phyloP scores from a whole-genome alignment of 1,140 invertebrate genomes.

The Drosophila setifemur region DNA sequence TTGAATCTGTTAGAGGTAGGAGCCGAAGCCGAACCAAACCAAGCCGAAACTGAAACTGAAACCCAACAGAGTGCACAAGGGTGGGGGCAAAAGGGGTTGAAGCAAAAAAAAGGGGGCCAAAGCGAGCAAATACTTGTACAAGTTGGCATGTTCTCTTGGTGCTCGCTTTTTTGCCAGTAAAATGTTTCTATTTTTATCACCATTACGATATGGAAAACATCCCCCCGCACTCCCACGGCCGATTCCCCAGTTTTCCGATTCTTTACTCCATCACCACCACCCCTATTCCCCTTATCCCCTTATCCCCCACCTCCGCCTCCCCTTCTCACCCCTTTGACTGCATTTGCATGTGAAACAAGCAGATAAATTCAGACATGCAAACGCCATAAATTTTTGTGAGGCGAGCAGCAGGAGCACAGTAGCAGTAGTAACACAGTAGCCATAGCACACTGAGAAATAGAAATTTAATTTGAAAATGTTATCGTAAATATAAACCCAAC shows the following conservation, averaged over 20 bases:
- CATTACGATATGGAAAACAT: conserved; percentile 68
- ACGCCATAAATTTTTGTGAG: conserved; percentile 71
- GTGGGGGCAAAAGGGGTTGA: background rate
- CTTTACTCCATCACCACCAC: background rate
- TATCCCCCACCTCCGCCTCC: background rate
- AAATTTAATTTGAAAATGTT: background rate
- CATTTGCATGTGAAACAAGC: conserved; percentile 80
- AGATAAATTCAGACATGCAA: conserved; percentile 80
- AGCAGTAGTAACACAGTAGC: conserved; percentile 28
- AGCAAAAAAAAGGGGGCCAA: background rate
- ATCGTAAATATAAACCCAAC: no score
- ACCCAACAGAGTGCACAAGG: conserved; percentile 16
- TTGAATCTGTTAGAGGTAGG: conserved; percentile 73
- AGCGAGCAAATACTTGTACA: conserved; percentile 30
- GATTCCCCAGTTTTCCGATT: conserved; percentile 25
- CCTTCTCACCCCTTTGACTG: conserved; percentile 22
- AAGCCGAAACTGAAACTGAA: conserved; percentile 30
- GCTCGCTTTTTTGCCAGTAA: conserved; percentile 50
- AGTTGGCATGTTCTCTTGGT: conserved; percentile 52
- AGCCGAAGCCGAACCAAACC: conserved; percentile 22
- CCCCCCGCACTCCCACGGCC: background rate
- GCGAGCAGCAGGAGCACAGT: conserved; percentile 15
- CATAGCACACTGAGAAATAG: conserved; percentile 10
- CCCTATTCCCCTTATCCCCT: background rate
- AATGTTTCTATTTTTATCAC: conserved; percentile 78